phyloP scores from a whole-genome alignment of 1,140 invertebrate genomes.

The Piezodorus guildinii region DNA sequence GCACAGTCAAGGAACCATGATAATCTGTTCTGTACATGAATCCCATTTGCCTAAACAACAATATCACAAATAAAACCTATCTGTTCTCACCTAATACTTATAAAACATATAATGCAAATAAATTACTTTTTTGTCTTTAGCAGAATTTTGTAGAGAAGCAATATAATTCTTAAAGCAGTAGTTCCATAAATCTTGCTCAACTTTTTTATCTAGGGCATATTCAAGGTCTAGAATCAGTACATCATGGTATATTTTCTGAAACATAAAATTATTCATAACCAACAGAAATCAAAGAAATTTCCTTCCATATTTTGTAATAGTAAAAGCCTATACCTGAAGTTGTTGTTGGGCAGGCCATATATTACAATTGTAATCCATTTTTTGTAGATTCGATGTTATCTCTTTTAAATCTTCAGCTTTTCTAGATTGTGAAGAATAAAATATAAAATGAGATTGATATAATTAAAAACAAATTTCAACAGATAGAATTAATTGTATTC shows the following conservation, averaged over 20 bases:
- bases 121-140: conserved; percentile 23
- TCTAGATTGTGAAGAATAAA: conserved; percentile 34
- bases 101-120: background rate
- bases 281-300: conserved; percentile 1
- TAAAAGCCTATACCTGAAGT: background rate
- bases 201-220: conserved; percentile 78
- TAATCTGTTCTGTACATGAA: conserved; percentile 31
- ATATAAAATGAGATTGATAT: background rate
- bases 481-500: too few species aligned
- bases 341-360: conserved; percentile 18
- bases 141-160: conserved; percentile 47
- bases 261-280: background rate
- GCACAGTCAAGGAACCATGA: conserved; percentile 69
- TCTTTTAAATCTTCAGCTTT: conserved; percentile 58
- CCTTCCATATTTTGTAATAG: background rate
- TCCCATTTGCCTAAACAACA: background rate
- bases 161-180: conserved; percentile 81
- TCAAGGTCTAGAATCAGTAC: conserved; percentile 68
- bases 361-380: conserved; percentile 37
- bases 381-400: conserved; percentile 39
- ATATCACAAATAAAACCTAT: background rate
- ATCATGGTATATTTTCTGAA: conserved; percentile 62
- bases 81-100: background rate
- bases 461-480: too few species aligned
- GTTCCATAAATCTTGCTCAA: conserved; percentile 83